Percentiles rank a stretch among this genome's conserved stretches.
phyloP scores from a whole-genome alignment of 2,888 invertebrate species.

The Perithous albicinctus region DNA sequence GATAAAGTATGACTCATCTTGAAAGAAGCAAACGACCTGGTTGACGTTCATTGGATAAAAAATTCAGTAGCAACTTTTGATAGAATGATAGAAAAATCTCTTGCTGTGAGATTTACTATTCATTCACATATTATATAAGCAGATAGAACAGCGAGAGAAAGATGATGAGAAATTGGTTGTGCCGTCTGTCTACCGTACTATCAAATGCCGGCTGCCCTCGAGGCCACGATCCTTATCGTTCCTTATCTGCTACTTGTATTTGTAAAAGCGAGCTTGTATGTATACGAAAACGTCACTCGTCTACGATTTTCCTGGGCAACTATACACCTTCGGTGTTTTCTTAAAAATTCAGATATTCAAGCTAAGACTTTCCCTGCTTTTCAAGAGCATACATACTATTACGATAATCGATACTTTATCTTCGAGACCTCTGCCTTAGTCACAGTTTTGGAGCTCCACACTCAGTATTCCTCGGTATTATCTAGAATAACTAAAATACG shows the following conservation, averaged over 20 bases:
- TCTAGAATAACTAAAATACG: background rate
- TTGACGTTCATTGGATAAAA: slow-evolving; percentile 21
- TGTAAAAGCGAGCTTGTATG: slow-evolving; percentile 46
- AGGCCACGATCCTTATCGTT: slow-evolving; percentile 62
- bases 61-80: background rate
- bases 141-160: slow-evolving; percentile 10
- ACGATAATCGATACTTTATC: slow-evolving; percentile 36
- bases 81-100: background rate
- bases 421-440: background rate
- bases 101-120: background rate
- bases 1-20: too few relatives aligned
- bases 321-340: background rate
- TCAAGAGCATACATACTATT: background rate
- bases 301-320: slow-evolving; percentile 4
- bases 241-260: slow-evolving; percentile 63
- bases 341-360: slow-evolving; percentile 8
- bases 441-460: background rate
- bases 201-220: slow-evolving; percentile 52
- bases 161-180: slow-evolving; percentile 26
- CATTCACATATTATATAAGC: background rate
- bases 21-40: slow-evolving; percentile 16
- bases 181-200: slow-evolving; percentile 15
- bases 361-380: background rate
- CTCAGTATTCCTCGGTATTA: background rate
- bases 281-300: slow-evolving; percentile 28